These are phyloP conservation scores for Caenorhabditis zanzibari DNA, from an alignment of 2,888 invertebrate genomes.

Conservation along the genomic window DNA sequence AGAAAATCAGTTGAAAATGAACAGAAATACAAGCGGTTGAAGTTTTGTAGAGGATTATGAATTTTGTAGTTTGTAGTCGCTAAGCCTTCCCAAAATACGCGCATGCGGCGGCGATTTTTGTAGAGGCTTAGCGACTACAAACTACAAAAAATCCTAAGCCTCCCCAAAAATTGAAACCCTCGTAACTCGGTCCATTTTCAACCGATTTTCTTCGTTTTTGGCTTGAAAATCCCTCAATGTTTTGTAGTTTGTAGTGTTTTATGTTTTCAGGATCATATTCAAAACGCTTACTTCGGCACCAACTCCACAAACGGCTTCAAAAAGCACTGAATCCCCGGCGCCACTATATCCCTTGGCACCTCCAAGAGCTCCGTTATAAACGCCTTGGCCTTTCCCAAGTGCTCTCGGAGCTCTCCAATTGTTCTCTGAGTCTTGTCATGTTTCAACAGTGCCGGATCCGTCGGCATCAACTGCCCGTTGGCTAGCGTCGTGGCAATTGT, in stretches of 20 bases:
- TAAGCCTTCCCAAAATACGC: neutral
- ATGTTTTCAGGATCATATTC: too few relatives aligned
- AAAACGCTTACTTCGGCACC: conserved; percentile 55
- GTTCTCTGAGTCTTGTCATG: conserved; percentile 62
- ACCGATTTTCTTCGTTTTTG: too few relatives aligned
- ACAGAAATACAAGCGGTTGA: neutral
- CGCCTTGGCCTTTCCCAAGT: conserved; percentile 55
- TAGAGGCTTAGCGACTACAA: neutral
- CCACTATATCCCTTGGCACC: conserved; percentile 41
- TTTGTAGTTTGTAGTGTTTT: conserved; percentile 21
- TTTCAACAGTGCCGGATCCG: conserved; percentile 49
- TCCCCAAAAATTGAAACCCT: too few relatives aligned
- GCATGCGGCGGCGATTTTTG: neutral
- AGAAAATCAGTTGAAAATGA: too few relatives aligned
- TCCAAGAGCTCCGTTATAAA: conserved; percentile 60
- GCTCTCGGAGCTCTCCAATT: conserved; percentile 51
- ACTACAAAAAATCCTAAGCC: too few relatives aligned
- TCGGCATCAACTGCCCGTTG: conserved; percentile 49
- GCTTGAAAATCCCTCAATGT: too few relatives aligned
- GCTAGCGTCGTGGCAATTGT: conserved; percentile 74
- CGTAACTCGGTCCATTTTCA: too few relatives aligned
- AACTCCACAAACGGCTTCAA: conserved; percentile 60
- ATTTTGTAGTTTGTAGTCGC: neutral
- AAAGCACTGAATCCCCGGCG: conserved; percentile 59
- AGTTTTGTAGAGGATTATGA: neutral